These are phyloP conservation scores for Parnassius orleans DNA, from an alignment of 2,888 invertebrate genomes.

Conservation along the genomic window DNA sequence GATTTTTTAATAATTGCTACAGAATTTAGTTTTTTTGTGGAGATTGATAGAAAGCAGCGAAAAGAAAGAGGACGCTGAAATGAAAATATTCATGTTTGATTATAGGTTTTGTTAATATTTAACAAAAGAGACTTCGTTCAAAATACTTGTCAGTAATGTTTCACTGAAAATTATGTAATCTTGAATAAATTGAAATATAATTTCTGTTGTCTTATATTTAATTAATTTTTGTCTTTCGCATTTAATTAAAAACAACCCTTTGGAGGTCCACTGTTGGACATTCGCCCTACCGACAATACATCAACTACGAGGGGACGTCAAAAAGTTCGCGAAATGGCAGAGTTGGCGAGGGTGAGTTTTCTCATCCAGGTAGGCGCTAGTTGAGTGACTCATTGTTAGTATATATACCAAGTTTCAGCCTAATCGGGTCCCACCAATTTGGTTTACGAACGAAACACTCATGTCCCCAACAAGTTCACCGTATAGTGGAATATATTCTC, in stretches of 20 bases:
- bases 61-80: background rate
- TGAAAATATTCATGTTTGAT: background rate
- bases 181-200: constrained; percentile 63
- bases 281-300: too few species aligned
- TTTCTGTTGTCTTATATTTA: constrained; percentile 52
- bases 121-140: constrained; percentile 33
- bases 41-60: background rate
- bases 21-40: background rate
- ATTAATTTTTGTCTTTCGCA: background rate
- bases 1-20: constrained; percentile 38
- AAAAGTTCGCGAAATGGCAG: too few species aligned
- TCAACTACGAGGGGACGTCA: too few species aligned
- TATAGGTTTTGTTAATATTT: constrained; percentile 35
- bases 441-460: too few species aligned
- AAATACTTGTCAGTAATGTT: constrained; percentile 37
- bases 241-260: background rate
- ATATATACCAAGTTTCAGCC: too few species aligned
- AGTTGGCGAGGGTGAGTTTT: too few species aligned
- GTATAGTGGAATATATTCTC: too few species aligned
- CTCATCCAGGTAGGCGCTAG: too few species aligned
- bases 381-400: too few species aligned
- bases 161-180: constrained; percentile 61
- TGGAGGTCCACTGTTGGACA: too few species aligned
- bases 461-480: too few species aligned
- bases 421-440: too few species aligned